Evolutionary conservation across 2,888 invertebrate species (phyloP).

Genomic region (Smittia aterrima): DNA sequence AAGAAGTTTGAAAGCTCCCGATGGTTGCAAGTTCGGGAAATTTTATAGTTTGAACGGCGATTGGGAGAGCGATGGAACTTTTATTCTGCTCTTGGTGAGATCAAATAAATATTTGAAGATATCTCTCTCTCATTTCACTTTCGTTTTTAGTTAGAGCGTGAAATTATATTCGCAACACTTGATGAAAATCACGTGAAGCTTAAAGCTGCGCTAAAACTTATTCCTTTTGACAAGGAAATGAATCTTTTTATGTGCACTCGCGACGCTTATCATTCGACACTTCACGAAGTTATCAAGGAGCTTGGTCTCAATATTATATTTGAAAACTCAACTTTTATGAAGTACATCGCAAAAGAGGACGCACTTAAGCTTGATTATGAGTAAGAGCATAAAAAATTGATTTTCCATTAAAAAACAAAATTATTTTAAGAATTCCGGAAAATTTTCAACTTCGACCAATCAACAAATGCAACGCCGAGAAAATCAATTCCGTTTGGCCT

Average conservation of each 20-base stretch:
- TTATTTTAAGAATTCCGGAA: slow-evolving; percentile 37
- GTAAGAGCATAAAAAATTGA: background rate
- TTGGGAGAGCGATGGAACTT: slow-evolving; percentile 49
- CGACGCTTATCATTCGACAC: background rate
- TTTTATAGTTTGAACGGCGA: slow-evolving; percentile 48
- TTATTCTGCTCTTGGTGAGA: slow-evolving; percentile 47
- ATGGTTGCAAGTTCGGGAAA: slow-evolving; percentile 45
- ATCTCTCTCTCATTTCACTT: background rate
- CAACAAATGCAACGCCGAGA: slow-evolving; percentile 46
- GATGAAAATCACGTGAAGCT: background rate
- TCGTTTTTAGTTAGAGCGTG: background rate
- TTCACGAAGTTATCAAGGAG: background rate
- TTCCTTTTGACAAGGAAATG: background rate
- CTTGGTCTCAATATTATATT: too few species aligned
- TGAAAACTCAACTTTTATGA: background rate
- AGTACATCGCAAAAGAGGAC: background rate
- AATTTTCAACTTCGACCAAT: background rate
- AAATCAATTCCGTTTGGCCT: slow-evolving; percentile 49
- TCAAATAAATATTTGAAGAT: background rate
- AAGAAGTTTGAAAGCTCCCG: slow-evolving; percentile 45
- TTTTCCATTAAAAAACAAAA: slow-evolving; percentile 44
- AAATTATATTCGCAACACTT: background rate
- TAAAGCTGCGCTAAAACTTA: background rate
- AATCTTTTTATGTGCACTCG: background rate
- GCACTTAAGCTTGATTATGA: slow-evolving; percentile 43